These are phyloP conservation scores for Lasioglossum calceatum DNA, from an alignment of 2,888 invertebrate genomes.

Conservation along the genomic window DNA sequence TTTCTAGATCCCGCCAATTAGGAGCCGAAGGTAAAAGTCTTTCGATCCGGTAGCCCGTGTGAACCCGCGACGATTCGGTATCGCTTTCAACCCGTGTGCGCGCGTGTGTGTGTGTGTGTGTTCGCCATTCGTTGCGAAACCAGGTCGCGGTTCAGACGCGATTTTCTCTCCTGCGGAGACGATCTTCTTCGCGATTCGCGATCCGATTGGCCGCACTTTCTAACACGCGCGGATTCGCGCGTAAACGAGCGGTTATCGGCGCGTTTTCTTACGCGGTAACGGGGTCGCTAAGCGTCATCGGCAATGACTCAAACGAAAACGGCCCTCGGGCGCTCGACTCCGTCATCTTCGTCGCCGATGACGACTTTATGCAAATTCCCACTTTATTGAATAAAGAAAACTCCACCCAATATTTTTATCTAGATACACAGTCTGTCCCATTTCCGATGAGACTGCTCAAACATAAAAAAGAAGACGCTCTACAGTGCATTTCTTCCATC, in stretches of 20 bases:
- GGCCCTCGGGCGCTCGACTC: slow-evolving; percentile 30
- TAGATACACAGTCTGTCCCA: too few species aligned
- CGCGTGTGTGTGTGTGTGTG: too few species aligned
- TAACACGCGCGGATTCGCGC: neutral
- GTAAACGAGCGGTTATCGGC: slow-evolving; percentile 54
- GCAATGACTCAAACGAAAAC: slow-evolving; percentile 60
- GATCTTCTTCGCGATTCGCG: slow-evolving; percentile 23
- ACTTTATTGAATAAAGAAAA: too few species aligned
- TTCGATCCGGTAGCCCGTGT: neutral
- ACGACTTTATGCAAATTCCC: neutral
- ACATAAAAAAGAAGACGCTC: too few species aligned
- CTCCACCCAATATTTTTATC: too few species aligned
- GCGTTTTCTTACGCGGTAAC: slow-evolving; percentile 57
- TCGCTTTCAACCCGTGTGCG: slow-evolving; percentile 22
- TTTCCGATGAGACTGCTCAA: too few species aligned
- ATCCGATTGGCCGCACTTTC: slow-evolving; percentile 31
- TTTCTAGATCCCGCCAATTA: slow-evolving; percentile 13
- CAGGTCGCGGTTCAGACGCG: slow-evolving; percentile 14
- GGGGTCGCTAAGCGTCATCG: slow-evolving; percentile 56
- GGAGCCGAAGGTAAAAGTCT: slow-evolving; percentile 18
- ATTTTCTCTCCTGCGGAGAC: slow-evolving; percentile 18
- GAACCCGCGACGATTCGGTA: slow-evolving; percentile 15
- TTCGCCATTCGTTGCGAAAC: slow-evolving; percentile 25
- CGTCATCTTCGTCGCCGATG: neutral
- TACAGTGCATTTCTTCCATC: too few species aligned